phyloP scores from a whole-genome alignment of 2,113 vertebrate genomes.

The Vidua macroura region DNA sequence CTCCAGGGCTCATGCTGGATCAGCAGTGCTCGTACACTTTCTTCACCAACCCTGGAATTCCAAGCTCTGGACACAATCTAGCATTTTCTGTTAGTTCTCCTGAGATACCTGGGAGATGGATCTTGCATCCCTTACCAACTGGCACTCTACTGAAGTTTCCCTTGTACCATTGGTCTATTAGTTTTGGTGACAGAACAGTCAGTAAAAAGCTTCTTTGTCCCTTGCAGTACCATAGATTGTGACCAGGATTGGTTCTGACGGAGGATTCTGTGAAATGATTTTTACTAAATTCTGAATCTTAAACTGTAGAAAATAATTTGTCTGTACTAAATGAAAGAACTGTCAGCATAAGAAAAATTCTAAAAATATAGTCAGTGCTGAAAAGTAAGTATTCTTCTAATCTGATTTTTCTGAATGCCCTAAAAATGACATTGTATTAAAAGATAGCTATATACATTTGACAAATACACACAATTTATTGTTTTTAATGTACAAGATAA shows the following conservation, averaged over 20 bases:
- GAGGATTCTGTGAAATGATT: background rate
- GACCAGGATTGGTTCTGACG: background rate
- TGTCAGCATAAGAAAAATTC: background rate
- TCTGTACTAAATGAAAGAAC: background rate
- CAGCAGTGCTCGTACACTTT: background rate
- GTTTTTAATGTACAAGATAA: background rate
- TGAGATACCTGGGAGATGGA: background rate
- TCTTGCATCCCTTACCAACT: background rate
- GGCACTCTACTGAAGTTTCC: background rate
- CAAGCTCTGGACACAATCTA: background rate
- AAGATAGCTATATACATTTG: background rate
- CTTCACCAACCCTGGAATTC: rapidly evolving
- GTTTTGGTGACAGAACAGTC: background rate
- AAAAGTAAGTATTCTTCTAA: background rate
- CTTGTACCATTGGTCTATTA: background rate
- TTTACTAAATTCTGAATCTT: background rate
- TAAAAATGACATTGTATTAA: background rate
- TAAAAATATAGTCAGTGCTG: background rate
- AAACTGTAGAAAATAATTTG: background rate
- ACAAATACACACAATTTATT: background rate
- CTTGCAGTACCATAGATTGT: rapidly evolving
- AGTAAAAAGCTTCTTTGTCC: background rate
- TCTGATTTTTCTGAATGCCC: background rate
- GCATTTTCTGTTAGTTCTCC: background rate
- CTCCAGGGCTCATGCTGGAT: background rate